Evolutionary conservation across 2,888 invertebrate genomes (phyloP).

Genomic region (Netelia melanura): DNA sequence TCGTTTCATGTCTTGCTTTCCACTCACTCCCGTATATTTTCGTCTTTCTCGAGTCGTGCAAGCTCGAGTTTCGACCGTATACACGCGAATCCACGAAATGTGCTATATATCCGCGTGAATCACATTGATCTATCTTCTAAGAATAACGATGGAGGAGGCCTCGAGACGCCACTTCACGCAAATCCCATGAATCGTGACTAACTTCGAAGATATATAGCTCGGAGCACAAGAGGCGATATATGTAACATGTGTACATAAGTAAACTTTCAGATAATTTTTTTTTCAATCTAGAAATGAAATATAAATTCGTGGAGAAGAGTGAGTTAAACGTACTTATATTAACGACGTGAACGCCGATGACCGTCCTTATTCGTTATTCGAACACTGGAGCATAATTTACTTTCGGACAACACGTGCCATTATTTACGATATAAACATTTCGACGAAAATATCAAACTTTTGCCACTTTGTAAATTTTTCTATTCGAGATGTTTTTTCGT

Average conservation of each 20-base stretch:
- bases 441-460: not conserved
- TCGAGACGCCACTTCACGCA: slow-evolving; percentile 60
- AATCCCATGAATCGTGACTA: slow-evolving; percentile 67
- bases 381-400: slow-evolving; percentile 29
- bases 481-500: not conserved
- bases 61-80: slow-evolving; percentile 32
- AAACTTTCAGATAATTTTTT: slow-evolving; percentile 7
- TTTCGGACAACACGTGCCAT: slow-evolving; percentile 3
- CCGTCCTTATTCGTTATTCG: slow-evolving; percentile 38
- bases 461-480: not conserved
- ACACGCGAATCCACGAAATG: slow-evolving; percentile 51
- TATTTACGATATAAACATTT: slow-evolving; percentile 2
- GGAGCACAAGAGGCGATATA: not conserved
- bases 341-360: slow-evolving; percentile 38
- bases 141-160: slow-evolving; percentile 69
- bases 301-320: not conserved
- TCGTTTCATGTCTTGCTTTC: slow-evolving; percentile 30
- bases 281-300: not conserved
- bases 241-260: not conserved
- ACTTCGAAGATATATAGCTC: slow-evolving; percentile 50
- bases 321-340: slow-evolving; percentile 54
- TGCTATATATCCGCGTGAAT: slow-evolving; percentile 61
- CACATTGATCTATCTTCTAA: slow-evolving; percentile 69
- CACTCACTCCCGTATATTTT: slow-evolving; percentile 51
- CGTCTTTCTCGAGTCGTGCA: slow-evolving; percentile 41